phyloP scores from a whole-genome alignment of 2,113 vertebrate species.

The Thunnus maccoyii region DNA sequence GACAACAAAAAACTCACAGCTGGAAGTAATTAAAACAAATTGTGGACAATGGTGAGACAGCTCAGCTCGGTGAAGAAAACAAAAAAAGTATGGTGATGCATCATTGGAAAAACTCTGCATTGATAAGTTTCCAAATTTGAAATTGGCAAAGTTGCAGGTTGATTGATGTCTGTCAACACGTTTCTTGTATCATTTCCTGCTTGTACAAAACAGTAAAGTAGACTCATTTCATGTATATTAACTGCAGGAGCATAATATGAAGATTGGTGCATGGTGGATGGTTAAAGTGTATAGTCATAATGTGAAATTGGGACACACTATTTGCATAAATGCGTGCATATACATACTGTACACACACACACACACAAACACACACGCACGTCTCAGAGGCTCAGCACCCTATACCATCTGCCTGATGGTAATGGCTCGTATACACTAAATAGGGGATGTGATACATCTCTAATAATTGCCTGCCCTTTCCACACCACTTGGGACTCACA shows the following conservation, averaged over 20 bases:
- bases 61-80: constrained; percentile 29
- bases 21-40: constrained; percentile 41
- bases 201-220: background rate
- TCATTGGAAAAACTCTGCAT: constrained; percentile 44
- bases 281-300: no score
- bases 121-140: constrained; percentile 25
- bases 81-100: constrained; percentile 13
- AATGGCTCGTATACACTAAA: no score
- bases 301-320: background rate
- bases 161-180: constrained; percentile 1
- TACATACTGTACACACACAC: background rate
- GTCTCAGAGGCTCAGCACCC: no score
- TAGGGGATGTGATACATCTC: no score
- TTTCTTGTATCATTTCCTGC: background rate
- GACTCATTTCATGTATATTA: background rate
- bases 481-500: no score
- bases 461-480: no score
- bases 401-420: no score
- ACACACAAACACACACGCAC: no score
- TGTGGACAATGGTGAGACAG: constrained; percentile 36
- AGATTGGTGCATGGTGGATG: no score
- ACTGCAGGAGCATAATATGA: no score
- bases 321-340: background rate
- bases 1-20: background rate
- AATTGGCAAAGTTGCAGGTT: constrained; percentile 3